phyloP scores from a whole-genome alignment of 2,113 vertebrate species.

The Heterochromis multidens region DNA sequence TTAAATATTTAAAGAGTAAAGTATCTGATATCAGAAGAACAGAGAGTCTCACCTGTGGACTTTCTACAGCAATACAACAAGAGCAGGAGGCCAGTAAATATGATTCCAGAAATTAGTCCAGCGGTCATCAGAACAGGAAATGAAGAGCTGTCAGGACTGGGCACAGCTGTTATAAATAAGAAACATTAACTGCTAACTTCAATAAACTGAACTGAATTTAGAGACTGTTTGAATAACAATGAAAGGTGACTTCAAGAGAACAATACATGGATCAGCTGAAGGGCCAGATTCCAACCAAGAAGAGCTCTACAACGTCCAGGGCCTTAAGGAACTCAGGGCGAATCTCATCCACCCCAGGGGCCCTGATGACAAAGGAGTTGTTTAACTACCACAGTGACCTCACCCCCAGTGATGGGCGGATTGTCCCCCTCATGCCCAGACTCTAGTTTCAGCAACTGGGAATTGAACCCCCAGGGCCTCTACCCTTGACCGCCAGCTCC shows the following conservation, averaged over 20 bases:
- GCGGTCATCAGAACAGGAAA: background rate
- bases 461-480: rapidly evolving
- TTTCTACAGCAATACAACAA: background rate
- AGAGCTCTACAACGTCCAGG: background rate
- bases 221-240: rapidly evolving
- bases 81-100: background rate
- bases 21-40: rapidly evolving
- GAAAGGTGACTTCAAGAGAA: rapidly evolving
- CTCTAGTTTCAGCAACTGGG: background rate
- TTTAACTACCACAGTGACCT: too few relatives aligned
- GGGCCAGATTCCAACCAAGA: background rate
- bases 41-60: conserved; percentile 19
- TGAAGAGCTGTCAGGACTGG: background rate
- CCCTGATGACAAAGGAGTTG: too few relatives aligned
- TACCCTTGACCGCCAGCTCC: rapidly evolving
- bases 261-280: background rate
- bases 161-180: background rate
- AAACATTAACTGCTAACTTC: rapidly evolving
- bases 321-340: too few relatives aligned
- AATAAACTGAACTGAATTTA: rapidly evolving
- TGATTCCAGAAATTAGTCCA: background rate
- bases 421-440: too few relatives aligned
- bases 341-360: too few relatives aligned
- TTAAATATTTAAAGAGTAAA: background rate
- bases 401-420: too few relatives aligned